Evolutionary conservation across 2,113 vertebrate genomes (phyloP).

Genomic region (Anarhynchus alexandrinus): DNA sequence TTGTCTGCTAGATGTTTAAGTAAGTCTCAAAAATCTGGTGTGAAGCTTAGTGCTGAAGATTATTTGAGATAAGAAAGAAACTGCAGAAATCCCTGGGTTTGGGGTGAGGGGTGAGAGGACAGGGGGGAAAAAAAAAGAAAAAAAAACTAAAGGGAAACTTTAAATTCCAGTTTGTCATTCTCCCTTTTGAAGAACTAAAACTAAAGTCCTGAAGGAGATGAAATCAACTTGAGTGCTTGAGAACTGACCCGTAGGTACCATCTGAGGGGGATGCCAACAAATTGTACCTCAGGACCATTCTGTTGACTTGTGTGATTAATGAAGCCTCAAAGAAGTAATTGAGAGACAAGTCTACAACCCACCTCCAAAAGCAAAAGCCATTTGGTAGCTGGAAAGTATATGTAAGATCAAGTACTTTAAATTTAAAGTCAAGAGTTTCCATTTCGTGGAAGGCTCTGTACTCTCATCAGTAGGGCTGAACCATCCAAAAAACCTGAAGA

Average conservation of each 20-base stretch:
- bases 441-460: not conserved
- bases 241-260: not conserved
- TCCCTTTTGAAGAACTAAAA: not conserved
- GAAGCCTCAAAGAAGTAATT: not conserved
- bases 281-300: not conserved
- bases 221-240: not conserved
- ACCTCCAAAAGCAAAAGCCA: not conserved
- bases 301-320: not conserved
- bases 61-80: not conserved
- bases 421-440: not conserved
- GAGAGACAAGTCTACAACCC: not conserved
- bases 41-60: not conserved
- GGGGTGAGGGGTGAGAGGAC: not conserved
- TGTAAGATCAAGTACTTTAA: not conserved
- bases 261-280: not conserved
- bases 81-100: not conserved
- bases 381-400: not conserved
- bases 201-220: not conserved
- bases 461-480: not conserved
- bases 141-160: not conserved
- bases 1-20: not conserved
- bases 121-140: too few relatives aligned
- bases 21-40: not conserved
- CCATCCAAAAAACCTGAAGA: accelerated
- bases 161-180: not conserved